Evolutionary conservation across 2,797 vertebrate species (phyloP), one percentile per base, ranked within the genome.

Genomic region (Sebastes hubbsi): DNA sequence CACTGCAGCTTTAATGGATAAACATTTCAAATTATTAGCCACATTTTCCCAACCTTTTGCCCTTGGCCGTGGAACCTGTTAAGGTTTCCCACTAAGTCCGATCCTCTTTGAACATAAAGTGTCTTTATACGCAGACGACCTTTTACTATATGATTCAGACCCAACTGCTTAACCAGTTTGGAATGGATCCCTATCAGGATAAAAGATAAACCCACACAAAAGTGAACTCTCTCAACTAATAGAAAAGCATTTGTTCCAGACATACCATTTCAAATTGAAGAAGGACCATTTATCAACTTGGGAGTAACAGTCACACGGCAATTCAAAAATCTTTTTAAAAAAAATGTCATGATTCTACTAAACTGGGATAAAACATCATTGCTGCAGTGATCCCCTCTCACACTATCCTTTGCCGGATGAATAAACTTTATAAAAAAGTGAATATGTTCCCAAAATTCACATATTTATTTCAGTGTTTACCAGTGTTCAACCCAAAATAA

Each of bases 151-250:
- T 49, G 42, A 18, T 49, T 49, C 16, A 49, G 16, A 49, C 42
- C 7, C 0, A 49, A 46, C 42, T 46, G 18, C 42, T 49, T 18
- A 8, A 49, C 6, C 42, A 49, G 42, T 49, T 49, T 49, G 42
- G 42, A 49, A 42, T 42, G 38, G 38, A 42, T 49, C 42, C 42
- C 3, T 20, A 49, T 49, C 16, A 49, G 6, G 6, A 46, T 46
- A 46, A 0, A 46, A 46, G 42, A 49, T 49, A 49, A 42, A 42
- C 0, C 14, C 0, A 16, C 42, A 49, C 42, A 49, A 49, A 49
- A 20, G 16, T 18, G 42, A 49, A 49, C 16, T 49, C 18, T 49
- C n/a, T 0, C 52, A 55, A 55, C 20, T 22, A 24, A 55, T 22
- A 55, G 52, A n/a, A 0, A 55, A 22, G 20, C 52, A 22, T 12